Evolutionary conservation across 2,797 vertebrate genomes (phyloP), one percentile per base, ranked within the genome.

Genomic region (Sphenopsis melanotis): DNA sequence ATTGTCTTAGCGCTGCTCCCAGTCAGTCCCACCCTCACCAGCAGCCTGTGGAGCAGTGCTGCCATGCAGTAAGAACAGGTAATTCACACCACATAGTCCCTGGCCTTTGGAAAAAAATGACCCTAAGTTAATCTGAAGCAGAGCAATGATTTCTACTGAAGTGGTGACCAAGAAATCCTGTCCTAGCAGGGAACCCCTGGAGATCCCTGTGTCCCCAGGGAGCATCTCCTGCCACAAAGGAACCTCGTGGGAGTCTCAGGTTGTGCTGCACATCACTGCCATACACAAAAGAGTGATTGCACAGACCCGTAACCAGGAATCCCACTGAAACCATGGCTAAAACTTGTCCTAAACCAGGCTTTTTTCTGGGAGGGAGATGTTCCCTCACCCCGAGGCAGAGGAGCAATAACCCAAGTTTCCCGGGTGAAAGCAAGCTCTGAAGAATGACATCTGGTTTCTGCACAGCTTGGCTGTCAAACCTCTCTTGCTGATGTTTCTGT

Each of bases 401-500:
- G 77, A 59, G 70, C 39, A 86, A n/a, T 24, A 79, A 82, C 77
- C 80, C 30, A 0, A 1, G 6, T 66, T 82, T 63, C 76, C 63
- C 1, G 18, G 83, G 87, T 65, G 57, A 87, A 66, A 52, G 75
- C 11, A 80, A 83, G 55, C 46, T n/a, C 83, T 14, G 59, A 83
- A 91, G 76, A 86, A 84, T 9, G 59, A 90, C 94, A 95, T 95
- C 94, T 95, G 95, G 19, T 90, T 95, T 87, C 88, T 93, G 76
- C 92, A 76, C 77, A 89, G 36, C 83, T 88, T 95, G 93, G 93
- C 95, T 95, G 95, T 93, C 88, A 96, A 95, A 79, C 34, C 26
- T 55, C 85, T 83, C 80, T 59, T 47, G 77, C 76, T 78, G 85
- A 89, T 83, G 74, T 94, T 93, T 93, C 95, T 95, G 94, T 92